phyloP scores from a whole-genome alignment of 2,888 invertebrate species.

The Melipona beecheii region DNA sequence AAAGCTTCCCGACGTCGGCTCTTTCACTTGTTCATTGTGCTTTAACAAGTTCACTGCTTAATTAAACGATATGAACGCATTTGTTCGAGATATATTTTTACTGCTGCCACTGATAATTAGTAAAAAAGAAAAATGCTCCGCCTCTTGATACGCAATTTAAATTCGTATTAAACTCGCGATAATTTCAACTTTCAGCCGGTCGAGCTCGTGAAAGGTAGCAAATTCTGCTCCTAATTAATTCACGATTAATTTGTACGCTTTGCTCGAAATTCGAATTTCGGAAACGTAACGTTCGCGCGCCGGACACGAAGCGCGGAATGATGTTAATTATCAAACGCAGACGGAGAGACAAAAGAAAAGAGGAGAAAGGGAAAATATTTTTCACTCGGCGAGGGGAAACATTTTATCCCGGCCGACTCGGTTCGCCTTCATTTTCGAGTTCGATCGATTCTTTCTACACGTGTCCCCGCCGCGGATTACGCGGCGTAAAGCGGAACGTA shows the following conservation, averaged over 20 bases:
- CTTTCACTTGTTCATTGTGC: too few species aligned
- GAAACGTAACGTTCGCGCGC: not conserved
- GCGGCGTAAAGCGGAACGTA: constrained; percentile 31
- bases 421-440: constrained; percentile 15
- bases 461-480: constrained; percentile 44
- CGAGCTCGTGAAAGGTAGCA: too few species aligned
- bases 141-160: too few species aligned
- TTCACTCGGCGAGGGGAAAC: not conserved
- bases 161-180: too few species aligned
- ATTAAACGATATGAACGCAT: too few species aligned
- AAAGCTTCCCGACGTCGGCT: too few species aligned
- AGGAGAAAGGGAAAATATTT: not conserved
- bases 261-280: not conserved
- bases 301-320: not conserved
- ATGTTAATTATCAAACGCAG: not conserved
- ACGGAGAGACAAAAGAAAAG: not conserved
- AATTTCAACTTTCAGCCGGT: too few species aligned
- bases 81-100: too few species aligned
- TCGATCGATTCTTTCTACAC: constrained; percentile 46
- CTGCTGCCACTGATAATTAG: too few species aligned
- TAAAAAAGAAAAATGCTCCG: too few species aligned
- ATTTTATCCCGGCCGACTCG: not conserved
- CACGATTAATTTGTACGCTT: not conserved
- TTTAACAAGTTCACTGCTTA: too few species aligned
- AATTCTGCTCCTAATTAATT: not conserved